Evolutionary conservation across 2,888 invertebrate species (phyloP), one percentile per base, ranked within the genome.

Genomic region (Bedellia somnulentella): DNA sequence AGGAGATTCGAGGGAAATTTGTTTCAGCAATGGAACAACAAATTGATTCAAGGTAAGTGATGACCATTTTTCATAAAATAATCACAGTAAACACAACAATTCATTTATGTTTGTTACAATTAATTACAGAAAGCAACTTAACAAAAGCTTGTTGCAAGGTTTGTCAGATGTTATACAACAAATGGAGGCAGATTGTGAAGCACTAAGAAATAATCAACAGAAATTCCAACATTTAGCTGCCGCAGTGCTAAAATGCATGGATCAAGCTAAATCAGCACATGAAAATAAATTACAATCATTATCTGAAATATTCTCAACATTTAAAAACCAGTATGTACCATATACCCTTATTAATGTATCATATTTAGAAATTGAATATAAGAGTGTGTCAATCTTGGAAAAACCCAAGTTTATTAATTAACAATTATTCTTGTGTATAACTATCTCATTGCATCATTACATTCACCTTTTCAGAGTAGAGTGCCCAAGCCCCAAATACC

Each of bases 121-220:
- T 24, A 12, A 11, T 56, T 57, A 27, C 43, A 71, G 71, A 35
- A 68, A 64, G 39, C 46, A 56, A 40, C 46, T 44, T 21, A 57
- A 50, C 46, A 50, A 57, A 12, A 46, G 44, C 26, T 39, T 71
- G 11, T 39, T 59, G 5, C 57, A 52, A 31, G 51, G 46, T 37
- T 40, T 73, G 15, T 43, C 49, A 3, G 59, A 63, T 37, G 44
- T 67, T 2, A 41, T 59, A 34, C 37, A 39, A 9, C 50, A 58
- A 35, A 38, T 61, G 18, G 66, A 73, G 38, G 46, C 49, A 29
- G 73, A 73, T 38, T 51, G 56, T 36, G 52, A 45, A 42, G 47
- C 43, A 18, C 47, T 71, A 44, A 66, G 60, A 41, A 63, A 64
- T 18, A 70, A 70, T 51, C 60, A 68, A 37, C 57, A 66, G 40